Base-by-base conservation (phyloP, 2,888 invertebrate species). In the Rambutsinella grinnellia region DNA sequence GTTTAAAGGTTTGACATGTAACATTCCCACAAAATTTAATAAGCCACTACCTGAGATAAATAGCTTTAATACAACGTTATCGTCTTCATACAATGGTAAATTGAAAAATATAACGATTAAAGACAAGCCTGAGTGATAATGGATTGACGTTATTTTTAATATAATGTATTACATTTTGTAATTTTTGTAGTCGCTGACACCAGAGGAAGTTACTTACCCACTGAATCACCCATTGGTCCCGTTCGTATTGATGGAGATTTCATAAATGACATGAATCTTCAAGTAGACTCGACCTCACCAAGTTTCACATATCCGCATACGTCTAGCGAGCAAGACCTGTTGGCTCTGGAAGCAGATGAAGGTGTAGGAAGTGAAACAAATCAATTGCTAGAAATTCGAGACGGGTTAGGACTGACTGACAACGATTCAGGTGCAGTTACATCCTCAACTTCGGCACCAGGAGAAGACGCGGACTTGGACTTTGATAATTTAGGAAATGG, bases 101-200 rank as follows among this genome's bases (percentile, higher is more conserved):
- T 56, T 66, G 23, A 54, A 15, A 10, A 27, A 63, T n/a, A n/a
- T n/a, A n/a, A n/a, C n/a, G n/a, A n/a, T n/a, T n/a, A n/a, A n/a
- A n/a, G n/a, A n/a, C n/a, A n/a, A n/a, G n/a, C n/a, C n/a, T n/a
- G n/a, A n/a, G n/a, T n/a, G n/a, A n/a, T n/a, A n/a, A n/a, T 47
- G 15, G 47, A 17, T 47, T 47, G 26, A 10, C 57, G 19, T 44
- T 28, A 27, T 44, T 53, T 3, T n/a, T n/a, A n/a, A n/a, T n/a
- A n/a, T n/a, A n/a, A n/a, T n/a, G n/a, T n/a, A n/a, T n/a, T n/a
- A n/a, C n/a, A n/a, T n/a, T n/a, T n/a, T n/a, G n/a, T n/a, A n/a
- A n/a, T n/a, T n/a, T n/a, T n/a, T n/a, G n/a, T n/a, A n/a, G n/a
- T 28, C 69, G 69, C 60, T 1, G 76, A 76, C 49, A 76, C 69